Base-by-base conservation (phyloP, 2,888 invertebrate species). In the Tigriopus californicus region DNA sequence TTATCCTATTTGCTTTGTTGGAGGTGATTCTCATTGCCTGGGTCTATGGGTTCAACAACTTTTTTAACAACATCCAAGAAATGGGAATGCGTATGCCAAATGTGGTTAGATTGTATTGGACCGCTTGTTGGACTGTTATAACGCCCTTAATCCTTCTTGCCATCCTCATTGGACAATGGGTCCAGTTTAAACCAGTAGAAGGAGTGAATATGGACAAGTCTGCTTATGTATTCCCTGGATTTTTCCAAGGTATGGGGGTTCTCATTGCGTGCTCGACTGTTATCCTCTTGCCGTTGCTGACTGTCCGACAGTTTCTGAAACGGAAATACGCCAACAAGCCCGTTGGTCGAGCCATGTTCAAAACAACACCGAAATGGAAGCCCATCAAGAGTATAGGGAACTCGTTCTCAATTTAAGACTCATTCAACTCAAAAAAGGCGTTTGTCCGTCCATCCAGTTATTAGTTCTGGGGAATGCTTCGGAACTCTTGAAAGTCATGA, bases 21-120 rank as follows among this genome's bases (percentile, higher is more conserved):
- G 58, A 58, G 18, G 47, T 58, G 5, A 20, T 58, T 13, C 47
- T 46, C 4, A 40, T 57, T 13, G 22, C 12, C 4, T 58, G 58
- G 58, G 40, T 49, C 8, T 58, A 58, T 49, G 58, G 58, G 33
- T 24, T 46, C 18, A 40, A 58, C n/a, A 58, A 58, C 33, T 58
- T 58, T 49, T 44, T 58, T 3, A 15, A 49, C 18, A 33, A 57
- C 41, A 54, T 54, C 13, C 22, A 49, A 49, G 51, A 49, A 24
- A 49, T 49, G 51, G 51, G 51, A 22, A 49, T 49, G 22, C 20
- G 22, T 4, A 18, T 49, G 22, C 51, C 51, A 3, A 49, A 5
- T 13, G 13, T 20, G 4, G 11, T 49, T 15, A 2, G 22, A 5
- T 49, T 15, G 51, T 49, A 49, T 22, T 49, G 51, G 51, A 49